These are phyloP conservation scores for Nephrotoma appendiculata DNA, from an alignment of 2,888 invertebrate species.

Conservation along the genomic window DNA sequence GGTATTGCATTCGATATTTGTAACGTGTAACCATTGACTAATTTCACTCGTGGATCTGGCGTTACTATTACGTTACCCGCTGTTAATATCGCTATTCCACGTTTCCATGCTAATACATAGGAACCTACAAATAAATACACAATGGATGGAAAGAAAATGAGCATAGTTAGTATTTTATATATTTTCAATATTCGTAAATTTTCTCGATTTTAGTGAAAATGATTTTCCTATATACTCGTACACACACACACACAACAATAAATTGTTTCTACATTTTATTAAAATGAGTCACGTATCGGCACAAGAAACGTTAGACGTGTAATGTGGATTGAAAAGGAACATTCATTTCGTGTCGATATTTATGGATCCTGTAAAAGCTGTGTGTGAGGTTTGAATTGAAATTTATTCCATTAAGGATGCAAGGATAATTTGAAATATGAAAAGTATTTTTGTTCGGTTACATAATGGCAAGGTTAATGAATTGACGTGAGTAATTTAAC, in stretches of 20 bases:
- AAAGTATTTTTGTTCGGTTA: not conserved
- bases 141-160: not conserved
- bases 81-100: constrained; percentile 39
- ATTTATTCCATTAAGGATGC: not conserved
- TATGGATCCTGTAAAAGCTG: not conserved
- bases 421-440: not conserved
- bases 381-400: not conserved
- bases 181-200: not conserved
- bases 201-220: not conserved
- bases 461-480: not conserved
- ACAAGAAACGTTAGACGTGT: not conserved
- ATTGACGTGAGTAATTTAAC: not conserved
- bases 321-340: not conserved
- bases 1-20: constrained; percentile 39
- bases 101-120: constrained; percentile 40
- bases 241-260: not conserved
- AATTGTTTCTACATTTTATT: not conserved
- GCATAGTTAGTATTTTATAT: not conserved
- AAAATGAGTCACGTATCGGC: not conserved
- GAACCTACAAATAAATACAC: constrained; percentile 32
- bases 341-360: not conserved
- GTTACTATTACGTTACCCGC: constrained; percentile 41
- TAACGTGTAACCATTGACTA: constrained; percentile 40
- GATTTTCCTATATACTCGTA: not conserved
- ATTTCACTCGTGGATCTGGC: constrained; percentile 37